Percentiles rank a stretch among this genome's conserved stretches.
Conservation (phyloP, 2,797 vertebrate species). For the Arctocebus calabarensis region DNA sequence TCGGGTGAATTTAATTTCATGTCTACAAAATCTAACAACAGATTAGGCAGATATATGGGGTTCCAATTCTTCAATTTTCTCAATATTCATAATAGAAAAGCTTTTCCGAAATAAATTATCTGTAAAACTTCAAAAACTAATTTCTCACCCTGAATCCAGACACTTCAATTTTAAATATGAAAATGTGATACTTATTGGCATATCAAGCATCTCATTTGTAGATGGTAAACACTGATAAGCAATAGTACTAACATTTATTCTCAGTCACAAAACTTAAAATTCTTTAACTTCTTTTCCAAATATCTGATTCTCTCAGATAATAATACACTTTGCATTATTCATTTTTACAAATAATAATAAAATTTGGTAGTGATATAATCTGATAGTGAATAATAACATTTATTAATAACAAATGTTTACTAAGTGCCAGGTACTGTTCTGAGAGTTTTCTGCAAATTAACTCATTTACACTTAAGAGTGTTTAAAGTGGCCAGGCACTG, state of each 20-base stretch:
- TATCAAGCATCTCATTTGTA: slow-evolving; percentile 13
- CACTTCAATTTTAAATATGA: slow-evolving; percentile 38
- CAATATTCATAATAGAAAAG: slow-evolving; percentile 1
- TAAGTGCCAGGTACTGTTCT: not conserved
- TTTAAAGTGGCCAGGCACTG: not conserved
- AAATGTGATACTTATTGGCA: not conserved
- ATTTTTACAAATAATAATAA: slow-evolving; percentile 2
- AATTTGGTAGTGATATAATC: too few species aligned
- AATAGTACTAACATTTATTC: slow-evolving; percentile 12
- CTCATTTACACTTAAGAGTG: not conserved
- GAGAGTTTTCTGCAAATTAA: slow-evolving; percentile 16
- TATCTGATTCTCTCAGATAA: not conserved
- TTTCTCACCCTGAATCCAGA: not conserved
- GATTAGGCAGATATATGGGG: not conserved
- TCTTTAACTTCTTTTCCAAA: slow-evolving; percentile 32
- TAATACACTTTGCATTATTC: not conserved
- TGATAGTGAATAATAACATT: not conserved
- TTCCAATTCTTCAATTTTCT: slow-evolving; percentile 49
- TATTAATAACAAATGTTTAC: not conserved
- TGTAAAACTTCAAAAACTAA: slow-evolving; percentile 3
- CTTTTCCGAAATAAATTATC: slow-evolving; percentile 45
- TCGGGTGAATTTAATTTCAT: not conserved
- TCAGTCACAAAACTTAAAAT: slow-evolving; percentile 44
- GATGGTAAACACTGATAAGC: not conserved
- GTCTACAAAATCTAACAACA: not conserved